A percentile compares a stretch with the other conserved stretches of the same genome.
These are phyloP conservation scores for Serilophus lunatus DNA, from an alignment of 2,113 vertebrate species.

Conservation along the genomic window DNA sequence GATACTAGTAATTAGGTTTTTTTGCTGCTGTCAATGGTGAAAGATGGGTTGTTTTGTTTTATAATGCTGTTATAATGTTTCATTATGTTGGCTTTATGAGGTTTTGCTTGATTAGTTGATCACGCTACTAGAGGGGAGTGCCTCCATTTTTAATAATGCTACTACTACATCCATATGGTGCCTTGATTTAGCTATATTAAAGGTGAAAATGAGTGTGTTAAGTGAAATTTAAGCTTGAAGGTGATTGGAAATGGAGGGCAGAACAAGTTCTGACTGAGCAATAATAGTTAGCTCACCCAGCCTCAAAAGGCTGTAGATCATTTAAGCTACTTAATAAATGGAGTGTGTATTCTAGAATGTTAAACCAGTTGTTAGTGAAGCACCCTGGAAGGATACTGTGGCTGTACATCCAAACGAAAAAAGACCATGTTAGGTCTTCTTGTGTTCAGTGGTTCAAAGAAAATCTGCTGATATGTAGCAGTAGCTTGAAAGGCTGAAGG, in stretches of 20 bases:
- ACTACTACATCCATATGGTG: background rate
- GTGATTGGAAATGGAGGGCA: conserved; percentile 34
- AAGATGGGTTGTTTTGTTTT: background rate
- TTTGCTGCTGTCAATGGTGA: background rate
- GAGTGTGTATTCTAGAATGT: background rate
- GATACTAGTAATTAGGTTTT: background rate
- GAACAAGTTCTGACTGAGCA: conserved; percentile 27
- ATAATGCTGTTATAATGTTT: background rate
- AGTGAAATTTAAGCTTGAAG: conserved; percentile 45
- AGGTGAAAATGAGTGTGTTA: background rate
- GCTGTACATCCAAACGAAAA: background rate
- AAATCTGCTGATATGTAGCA: background rate
- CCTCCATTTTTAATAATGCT: background rate
- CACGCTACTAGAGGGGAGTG: background rate
- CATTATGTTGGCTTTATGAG: background rate
- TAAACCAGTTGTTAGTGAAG: background rate
- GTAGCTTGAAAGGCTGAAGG: background rate
- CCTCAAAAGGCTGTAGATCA: background rate
- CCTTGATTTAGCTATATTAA: background rate
- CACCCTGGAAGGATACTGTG: background rate
- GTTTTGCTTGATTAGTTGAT: background rate
- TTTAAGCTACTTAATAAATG: background rate
- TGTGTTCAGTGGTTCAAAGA: background rate
- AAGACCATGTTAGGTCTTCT: background rate
- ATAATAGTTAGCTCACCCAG: background rate